phyloP scores from a whole-genome alignment of 64 coral and sea anemone genomes.

The Astreopora myriophthalma region DNA sequence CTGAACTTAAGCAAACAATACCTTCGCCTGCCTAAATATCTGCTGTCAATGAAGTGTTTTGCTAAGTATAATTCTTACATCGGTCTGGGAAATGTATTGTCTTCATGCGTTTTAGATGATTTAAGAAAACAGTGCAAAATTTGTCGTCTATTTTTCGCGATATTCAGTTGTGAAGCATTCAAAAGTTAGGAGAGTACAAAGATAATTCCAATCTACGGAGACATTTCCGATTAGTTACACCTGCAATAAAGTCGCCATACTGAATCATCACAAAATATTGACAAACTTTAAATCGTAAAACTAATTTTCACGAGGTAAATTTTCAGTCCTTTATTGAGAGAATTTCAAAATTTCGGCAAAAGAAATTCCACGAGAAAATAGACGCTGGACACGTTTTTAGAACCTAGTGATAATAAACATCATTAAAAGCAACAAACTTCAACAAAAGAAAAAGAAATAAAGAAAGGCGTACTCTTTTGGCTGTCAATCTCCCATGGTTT shows the following conservation, averaged over 20 bases:
- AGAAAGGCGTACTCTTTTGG: too few relatives aligned
- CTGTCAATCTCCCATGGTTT: too few relatives aligned
- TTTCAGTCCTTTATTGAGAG: too few relatives aligned
- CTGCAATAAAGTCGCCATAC: neutral
- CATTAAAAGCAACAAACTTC: too few relatives aligned
- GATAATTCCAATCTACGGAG: neutral
- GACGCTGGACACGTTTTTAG: too few relatives aligned
- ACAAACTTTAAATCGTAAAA: neutral
- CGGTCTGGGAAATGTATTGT: neutral
- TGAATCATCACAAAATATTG: neutral
- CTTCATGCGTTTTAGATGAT: too few relatives aligned
- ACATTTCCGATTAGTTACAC: neutral
- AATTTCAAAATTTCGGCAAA: too few relatives aligned
- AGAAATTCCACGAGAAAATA: too few relatives aligned
- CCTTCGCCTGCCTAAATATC: neutral
- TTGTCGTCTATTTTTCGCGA: neutral
- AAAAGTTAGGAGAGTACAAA: too few relatives aligned
- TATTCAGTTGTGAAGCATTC: neutral
- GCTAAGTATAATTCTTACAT: neutral
- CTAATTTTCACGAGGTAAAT: neutral
- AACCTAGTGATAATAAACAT: too few relatives aligned
- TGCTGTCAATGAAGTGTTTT: neutral
- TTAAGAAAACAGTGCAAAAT: neutral
- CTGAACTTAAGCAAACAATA: conserved; percentile 5
- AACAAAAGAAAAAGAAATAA: too few relatives aligned